These are phyloP conservation scores for Ceratosolen fusciceps DNA, from an alignment of 1,140 invertebrate species.

Conservation along the genomic window DNA sequence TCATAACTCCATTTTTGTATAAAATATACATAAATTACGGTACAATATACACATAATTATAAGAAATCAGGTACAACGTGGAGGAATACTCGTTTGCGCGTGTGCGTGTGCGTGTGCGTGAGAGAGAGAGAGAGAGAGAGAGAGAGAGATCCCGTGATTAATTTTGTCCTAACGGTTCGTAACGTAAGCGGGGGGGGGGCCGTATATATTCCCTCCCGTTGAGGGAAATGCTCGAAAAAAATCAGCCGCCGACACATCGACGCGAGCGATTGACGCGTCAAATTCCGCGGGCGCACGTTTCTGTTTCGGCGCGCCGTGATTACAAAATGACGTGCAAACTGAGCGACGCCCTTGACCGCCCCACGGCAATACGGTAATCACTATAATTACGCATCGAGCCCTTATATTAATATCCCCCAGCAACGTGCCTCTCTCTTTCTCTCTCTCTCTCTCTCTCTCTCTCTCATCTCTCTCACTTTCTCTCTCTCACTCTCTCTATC, in stretches of 20 bases:
- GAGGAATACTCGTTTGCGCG: too few species aligned
- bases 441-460: slow-evolving; percentile 52
- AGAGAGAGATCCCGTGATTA: slow-evolving; percentile 47
- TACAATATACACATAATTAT: slow-evolving; percentile 33
- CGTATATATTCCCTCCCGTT: neutral
- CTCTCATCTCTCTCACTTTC: slow-evolving; percentile 7
- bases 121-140: slow-evolving; percentile 1
- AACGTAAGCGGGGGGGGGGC: too few species aligned
- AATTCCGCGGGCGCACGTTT: slow-evolving; percentile 26
- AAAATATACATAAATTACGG: slow-evolving; percentile 44
- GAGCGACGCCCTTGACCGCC: slow-evolving; percentile 70
- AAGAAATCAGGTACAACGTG: slow-evolving; percentile 22
- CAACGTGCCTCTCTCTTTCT: slow-evolving; percentile 59
- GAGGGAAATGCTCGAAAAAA: slow-evolving; percentile 51
- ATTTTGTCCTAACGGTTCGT: slow-evolving; percentile 11
- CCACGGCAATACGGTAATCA: slow-evolving; percentile 72
- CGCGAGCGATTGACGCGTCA: slow-evolving; percentile 29
- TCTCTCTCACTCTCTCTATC: slow-evolving; percentile 15
- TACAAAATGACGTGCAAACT: slow-evolving; percentile 72
- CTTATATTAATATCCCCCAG: slow-evolving; percentile 72
- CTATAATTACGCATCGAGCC: slow-evolving; percentile 72
- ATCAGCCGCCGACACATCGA: slow-evolving; percentile 35
- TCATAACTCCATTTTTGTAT: slow-evolving; percentile 29
- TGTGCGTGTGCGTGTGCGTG: too few species aligned
- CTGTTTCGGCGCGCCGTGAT: slow-evolving; percentile 56